phyloP scores from a whole-genome alignment of 2,888 invertebrate genomes.

The Deroplatys truncata region DNA sequence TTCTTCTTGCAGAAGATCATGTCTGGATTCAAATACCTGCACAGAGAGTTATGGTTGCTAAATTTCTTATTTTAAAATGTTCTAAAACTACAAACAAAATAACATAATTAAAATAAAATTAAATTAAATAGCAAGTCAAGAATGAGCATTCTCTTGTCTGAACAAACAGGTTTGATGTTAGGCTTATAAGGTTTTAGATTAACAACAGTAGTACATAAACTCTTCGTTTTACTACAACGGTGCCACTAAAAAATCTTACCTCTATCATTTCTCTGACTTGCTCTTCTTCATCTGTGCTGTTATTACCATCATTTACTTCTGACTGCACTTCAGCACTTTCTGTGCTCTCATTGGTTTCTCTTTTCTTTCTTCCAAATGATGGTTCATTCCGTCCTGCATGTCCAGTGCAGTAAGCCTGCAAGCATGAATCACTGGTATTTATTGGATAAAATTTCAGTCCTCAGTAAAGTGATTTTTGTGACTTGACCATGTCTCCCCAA shows the following conservation, averaged over 20 bases:
- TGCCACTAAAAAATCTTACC: constrained; percentile 46
- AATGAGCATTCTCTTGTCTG: too few relatives aligned
- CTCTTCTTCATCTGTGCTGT: constrained; percentile 51
- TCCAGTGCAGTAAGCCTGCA: constrained; percentile 74
- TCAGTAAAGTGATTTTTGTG: not conserved
- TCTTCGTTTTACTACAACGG: too few relatives aligned
- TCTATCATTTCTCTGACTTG: constrained; percentile 87
- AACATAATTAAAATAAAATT: too few relatives aligned
- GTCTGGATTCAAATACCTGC: constrained; percentile 74
- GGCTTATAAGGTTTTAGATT: too few relatives aligned
- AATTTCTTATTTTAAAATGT: too few relatives aligned
- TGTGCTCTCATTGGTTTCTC: constrained; percentile 25
- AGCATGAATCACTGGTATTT: constrained; percentile 2
- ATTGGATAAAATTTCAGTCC: too few relatives aligned
- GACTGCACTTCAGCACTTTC: constrained; percentile 47
- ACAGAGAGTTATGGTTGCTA: constrained; percentile 22
- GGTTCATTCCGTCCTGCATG: constrained; percentile 76
- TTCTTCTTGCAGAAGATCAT: constrained; percentile 46
- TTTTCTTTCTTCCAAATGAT: constrained; percentile 66
- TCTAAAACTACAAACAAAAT: too few relatives aligned
- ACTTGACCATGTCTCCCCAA: not conserved
- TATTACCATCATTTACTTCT: constrained; percentile 42
- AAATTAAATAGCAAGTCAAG: too few relatives aligned
- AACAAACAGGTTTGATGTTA: too few relatives aligned
- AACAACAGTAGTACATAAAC: too few relatives aligned